A percentile compares a stretch with the other conserved stretches of the same genome.
Evolutionary conservation across 1,140 invertebrate species (phyloP).

Genomic region (Argopecten irradians): DNA sequence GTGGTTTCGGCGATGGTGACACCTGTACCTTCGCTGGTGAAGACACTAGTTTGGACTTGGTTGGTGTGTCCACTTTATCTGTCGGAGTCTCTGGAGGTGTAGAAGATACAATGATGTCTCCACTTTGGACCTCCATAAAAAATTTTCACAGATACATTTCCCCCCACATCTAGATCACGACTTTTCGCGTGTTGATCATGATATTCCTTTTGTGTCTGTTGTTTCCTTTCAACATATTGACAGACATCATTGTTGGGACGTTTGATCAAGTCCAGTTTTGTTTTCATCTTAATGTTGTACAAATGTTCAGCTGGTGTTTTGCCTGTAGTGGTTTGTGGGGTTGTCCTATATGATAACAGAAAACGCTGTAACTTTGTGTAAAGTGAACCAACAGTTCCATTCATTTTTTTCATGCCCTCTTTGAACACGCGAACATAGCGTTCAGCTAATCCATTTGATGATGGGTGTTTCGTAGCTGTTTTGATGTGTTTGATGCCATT

Average conservation of each 20-base stretch:
- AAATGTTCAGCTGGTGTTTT: constrained; percentile 43
- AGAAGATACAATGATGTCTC: too few relatives aligned
- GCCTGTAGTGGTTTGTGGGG: constrained; percentile 38
- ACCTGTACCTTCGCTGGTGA: too few relatives aligned
- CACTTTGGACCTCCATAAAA: neutral
- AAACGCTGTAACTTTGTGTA: constrained; percentile 36
- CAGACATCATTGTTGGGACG: neutral
- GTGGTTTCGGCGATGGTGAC: too few relatives aligned
- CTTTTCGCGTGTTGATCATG: neutral
- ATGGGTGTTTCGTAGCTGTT: constrained; percentile 7
- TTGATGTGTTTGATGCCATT: constrained; percentile 37
- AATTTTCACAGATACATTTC: neutral
- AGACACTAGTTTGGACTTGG: too few relatives aligned
- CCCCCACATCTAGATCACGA: neutral
- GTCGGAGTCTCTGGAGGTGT: too few relatives aligned
- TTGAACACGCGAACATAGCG: constrained; percentile 44
- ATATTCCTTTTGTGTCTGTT: neutral
- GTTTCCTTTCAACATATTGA: neutral
- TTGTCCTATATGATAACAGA: constrained; percentile 37
- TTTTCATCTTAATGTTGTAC: neutral
- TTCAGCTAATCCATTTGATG: constrained; percentile 49
- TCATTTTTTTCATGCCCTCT: constrained; percentile 25
- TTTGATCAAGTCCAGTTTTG: neutral
- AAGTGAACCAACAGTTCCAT: constrained; percentile 21
- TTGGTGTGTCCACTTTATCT: too few relatives aligned